Base-by-base conservation (phyloP, 1,140 invertebrate species). In the Diorhabda carinulata region DNA sequence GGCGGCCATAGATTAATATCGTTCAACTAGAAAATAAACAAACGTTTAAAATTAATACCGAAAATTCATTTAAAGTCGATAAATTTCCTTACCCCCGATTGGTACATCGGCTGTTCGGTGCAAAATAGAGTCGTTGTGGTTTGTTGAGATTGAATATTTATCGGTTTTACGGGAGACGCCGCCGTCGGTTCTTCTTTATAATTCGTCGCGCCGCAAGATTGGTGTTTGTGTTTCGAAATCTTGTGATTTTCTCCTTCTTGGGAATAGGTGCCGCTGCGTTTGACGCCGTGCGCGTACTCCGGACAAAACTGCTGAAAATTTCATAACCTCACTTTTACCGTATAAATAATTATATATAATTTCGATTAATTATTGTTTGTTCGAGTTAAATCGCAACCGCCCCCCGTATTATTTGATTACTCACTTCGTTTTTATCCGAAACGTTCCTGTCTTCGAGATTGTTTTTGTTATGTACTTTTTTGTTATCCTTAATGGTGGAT, bases 1-100 rank as follows among this genome's bases (percentile, higher is more conserved):
- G 87, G 86, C 2, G 87, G 84, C 87, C 87, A 88, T 4, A 87
- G 70, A 73, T 87, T 87, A 3, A 86, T 77, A 69, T 81, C 81
- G 52, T 77, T 78, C 42, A 75, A 42, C 78, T 80, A 66, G 5
- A 74, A 72, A 71, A 64, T 5, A 61, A 64, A 67, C 43, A 52
- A 8, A 52, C n/a, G n/a, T 4, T 0, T 52, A n/a, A 25, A 25
- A 25, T 25, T 5, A 43, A 64, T 64, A 7, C n/a, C 3, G n/a
- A 3, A 52, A 52, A 52, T 52, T 52, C n/a, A 47, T 25, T 25
- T 25, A 25, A 25, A 25, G 0, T 25, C 25, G 25, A 52, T 45
- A 56, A 25, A 6, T 8, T 47, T 45, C 66, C 71, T 69, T 61
- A 74, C 73, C 57, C 45, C 61, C 65, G 64, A 43, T 57, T 71